Base-by-base conservation (phyloP, 2,113 vertebrate genomes). In the Phylloscopus whistleri region DNA sequence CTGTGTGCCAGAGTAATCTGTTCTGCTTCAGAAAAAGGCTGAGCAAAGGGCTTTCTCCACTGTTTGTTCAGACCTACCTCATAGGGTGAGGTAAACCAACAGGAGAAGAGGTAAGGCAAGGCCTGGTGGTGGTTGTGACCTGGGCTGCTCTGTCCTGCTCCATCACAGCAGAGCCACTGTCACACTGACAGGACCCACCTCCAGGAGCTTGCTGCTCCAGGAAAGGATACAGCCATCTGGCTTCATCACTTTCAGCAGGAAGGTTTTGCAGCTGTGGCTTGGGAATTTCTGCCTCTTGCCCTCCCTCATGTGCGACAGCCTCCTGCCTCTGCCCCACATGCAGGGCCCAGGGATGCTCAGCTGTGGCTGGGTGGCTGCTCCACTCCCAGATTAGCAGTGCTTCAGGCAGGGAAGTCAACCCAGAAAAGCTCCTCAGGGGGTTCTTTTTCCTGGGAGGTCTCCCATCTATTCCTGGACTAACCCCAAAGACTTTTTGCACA, bases 231-330 rank as follows among this genome's bases (percentile, higher is more conserved):
- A 77, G 52, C 2, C n/a, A 7, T 28, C 74, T 69, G 41, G 10
- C 81, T 55, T 21, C 66, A 31, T 11, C 11, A 1, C 13, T 43
- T 21, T 14, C 48, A 67, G 30, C 17, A 28, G 33, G 22, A 18
- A 68, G 41, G 19, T 37, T 21, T 78, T 5, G 1, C n/a, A 89
- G 33, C 35, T 31, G 35, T n/a, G 58, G 30, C 16, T 80, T 72
- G 62, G 43, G 31, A 63, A 52, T 31, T 37, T 60, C 73, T 67
- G 30, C 41, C 67, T 24, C 62, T 56, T 37, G 43, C 13, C 51
- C 28, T 49, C 21, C 55, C 2, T 0, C 10, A 0, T 5, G n/a
- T 44, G 43, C 0, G 0, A 8, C 20, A 67, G 39, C 37, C 44
- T 76, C 62, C 60, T 26, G 20, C 55, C 35, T 44, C 31, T 83